phyloP scores from a whole-genome alignment of 2,888 invertebrate species.

The Cataglyphis cursor region DNA sequence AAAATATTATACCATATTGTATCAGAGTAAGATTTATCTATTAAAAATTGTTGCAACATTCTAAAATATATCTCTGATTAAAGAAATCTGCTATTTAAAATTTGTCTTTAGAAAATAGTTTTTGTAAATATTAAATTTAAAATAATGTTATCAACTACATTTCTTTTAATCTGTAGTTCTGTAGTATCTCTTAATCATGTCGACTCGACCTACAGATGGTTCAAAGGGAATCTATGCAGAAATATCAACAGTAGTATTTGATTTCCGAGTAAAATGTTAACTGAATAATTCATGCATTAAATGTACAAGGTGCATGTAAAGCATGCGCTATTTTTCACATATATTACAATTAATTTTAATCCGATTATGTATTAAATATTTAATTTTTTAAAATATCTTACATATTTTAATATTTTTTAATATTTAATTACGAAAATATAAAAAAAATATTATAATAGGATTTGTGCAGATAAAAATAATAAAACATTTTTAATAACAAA shows the following conservation, averaged over 20 bases:
- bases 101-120: neutral
- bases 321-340: neutral
- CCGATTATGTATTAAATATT: neutral
- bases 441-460: neutral
- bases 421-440: neutral
- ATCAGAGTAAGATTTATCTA: neutral
- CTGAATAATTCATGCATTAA: neutral
- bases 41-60: neutral
- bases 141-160: neutral
- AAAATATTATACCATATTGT: neutral
- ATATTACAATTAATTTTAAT: conserved; percentile 3
- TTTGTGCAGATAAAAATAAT: neutral
- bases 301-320: neutral
- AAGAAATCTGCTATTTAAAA: neutral
- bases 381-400: neutral
- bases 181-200: conserved; percentile 8
- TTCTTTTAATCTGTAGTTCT: neutral
- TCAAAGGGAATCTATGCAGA: neutral
- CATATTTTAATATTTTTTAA: neutral
- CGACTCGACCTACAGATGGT: conserved; percentile 3
- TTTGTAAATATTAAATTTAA: conserved; percentile 6
- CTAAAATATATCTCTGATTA: neutral
- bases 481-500: conserved; percentile 46
- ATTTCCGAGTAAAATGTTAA: neutral
- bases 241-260: neutral